Evolutionary conservation across 2,888 invertebrate species (phyloP), one percentile per base, ranked within the genome.

Genomic region (Chrysolina oricalcia): DNA sequence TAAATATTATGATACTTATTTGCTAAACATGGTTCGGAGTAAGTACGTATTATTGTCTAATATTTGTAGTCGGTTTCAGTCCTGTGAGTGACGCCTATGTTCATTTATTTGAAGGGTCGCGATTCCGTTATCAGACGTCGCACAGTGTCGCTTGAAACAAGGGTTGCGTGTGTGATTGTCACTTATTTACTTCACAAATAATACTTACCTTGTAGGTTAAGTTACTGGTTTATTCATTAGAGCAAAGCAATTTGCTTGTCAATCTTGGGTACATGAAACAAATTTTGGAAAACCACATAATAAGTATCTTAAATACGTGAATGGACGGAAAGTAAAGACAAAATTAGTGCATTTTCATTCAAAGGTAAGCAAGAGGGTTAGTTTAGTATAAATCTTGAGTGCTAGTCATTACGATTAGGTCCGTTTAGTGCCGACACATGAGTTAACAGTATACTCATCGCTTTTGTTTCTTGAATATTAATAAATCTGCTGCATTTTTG

Each of bases 131-230:
- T 77, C 74, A 72, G 66, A 77, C 69, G 53, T 68, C 71, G 53
- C 75, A 76, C 66, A 53, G 65, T 78, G 73, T 74, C 74, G 71
- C 70, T 64, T 63, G 73, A 72, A 77, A 76, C 74, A 71, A 78
- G 82, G 82, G 81, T 81, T 81, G 80, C 81, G 81, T 80, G 80
- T 74, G 75, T 73, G 66, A 76, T 73, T 78, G 78, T 81, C 81
- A 78, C 78, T 79, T 80, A 76, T 80, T 80, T 77, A 79, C 80
- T 77, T 76, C 77, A 77, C 74, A 75, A 74, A 78, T 78, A 78
- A 69, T 75, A 74, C 74, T 75, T 77, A 62, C 77, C 48, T 78
- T 75, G 77, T 75, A 75, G 75, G 75, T 79, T 78, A 76, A 78
- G 70, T 69, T 75, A 46, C 67, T 78, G 71, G 71, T 74, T 80